Conservation (phyloP, 2,888 invertebrate species). For the Apomyelois bistriatella region DNA sequence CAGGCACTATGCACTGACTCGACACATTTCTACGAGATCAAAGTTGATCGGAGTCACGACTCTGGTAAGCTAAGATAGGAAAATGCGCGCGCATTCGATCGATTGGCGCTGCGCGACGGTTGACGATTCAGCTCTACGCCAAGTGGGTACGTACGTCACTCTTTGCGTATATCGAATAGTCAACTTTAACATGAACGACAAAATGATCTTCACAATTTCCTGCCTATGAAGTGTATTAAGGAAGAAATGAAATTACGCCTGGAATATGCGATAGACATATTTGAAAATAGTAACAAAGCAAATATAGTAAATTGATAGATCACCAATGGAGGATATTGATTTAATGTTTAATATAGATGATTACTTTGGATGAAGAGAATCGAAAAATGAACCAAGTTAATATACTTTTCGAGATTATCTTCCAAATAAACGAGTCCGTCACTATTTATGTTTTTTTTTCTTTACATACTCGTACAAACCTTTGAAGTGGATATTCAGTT, state of each 20-base stretch:
- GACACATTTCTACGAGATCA: conserved; percentile 71
- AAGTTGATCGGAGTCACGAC: conserved; percentile 57
- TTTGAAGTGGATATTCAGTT: too few species aligned
- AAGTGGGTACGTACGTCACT: conserved; percentile 70
- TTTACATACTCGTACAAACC: too few species aligned
- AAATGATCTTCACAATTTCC: conserved; percentile 34
- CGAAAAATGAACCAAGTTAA: too few species aligned
- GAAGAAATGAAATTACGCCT: not conserved
- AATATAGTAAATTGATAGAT: too few species aligned
- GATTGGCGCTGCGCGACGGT: conserved; percentile 70
- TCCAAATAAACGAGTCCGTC: too few species aligned
- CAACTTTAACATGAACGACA: conserved; percentile 43
- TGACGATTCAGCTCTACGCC: conserved; percentile 52
- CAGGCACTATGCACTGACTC: conserved; percentile 66
- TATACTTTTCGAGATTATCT: too few species aligned
- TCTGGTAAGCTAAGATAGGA: conserved; percentile 58
- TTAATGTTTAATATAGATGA: too few species aligned
- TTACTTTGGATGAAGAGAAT: too few species aligned
- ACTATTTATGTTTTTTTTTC: too few species aligned
- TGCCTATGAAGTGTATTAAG: not conserved
- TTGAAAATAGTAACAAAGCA: not conserved
- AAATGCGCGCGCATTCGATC: conserved; percentile 75
- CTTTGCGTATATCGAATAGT: conserved; percentile 72
- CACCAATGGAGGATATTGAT: too few species aligned
- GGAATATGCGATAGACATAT: not conserved